Percentiles rank a stretch among this genome's conserved stretches.
Conservation (phyloP, 2,888 invertebrate genomes). For the Anoplius nigerrimus region DNA sequence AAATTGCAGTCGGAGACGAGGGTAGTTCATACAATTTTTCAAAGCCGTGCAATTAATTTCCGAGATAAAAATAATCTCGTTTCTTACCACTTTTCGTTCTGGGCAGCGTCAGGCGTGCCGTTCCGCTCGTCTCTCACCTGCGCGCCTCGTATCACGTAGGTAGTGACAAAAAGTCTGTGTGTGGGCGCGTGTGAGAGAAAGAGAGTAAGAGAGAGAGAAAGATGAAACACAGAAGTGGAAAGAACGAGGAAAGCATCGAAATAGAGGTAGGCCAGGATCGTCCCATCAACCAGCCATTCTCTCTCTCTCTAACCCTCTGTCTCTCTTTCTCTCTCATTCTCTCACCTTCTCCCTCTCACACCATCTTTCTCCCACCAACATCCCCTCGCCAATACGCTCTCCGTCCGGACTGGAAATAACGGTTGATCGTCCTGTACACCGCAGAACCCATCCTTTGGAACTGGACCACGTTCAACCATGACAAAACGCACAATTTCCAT, state of each 20-base stretch:
- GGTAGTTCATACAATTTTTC: too few species aligned
- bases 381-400: neutral
- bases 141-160: too few species aligned
- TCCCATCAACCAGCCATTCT: neutral
- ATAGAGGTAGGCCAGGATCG: too few species aligned
- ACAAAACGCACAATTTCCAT: constrained; percentile 55
- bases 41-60: too few species aligned
- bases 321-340: neutral
- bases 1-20: too few species aligned
- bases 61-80: too few species aligned
- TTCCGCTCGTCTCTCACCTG: too few species aligned
- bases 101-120: too few species aligned
- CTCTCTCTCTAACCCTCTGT: neutral
- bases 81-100: too few species aligned
- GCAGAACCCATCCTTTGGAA: constrained; percentile 30
- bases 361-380: neutral
- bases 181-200: neutral
- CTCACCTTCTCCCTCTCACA: neutral
- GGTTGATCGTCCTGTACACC: constrained; percentile 48
- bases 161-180: neutral
- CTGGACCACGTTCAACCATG: constrained; percentile 33
- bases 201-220: neutral
- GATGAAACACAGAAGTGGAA: neutral
- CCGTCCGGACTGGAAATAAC: constrained; percentile 46
- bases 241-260: neutral